Evolutionary conservation across 2,888 invertebrate genomes (phyloP), one percentile per base, ranked within the genome.

Genomic region (Dynastes hyllus): DNA sequence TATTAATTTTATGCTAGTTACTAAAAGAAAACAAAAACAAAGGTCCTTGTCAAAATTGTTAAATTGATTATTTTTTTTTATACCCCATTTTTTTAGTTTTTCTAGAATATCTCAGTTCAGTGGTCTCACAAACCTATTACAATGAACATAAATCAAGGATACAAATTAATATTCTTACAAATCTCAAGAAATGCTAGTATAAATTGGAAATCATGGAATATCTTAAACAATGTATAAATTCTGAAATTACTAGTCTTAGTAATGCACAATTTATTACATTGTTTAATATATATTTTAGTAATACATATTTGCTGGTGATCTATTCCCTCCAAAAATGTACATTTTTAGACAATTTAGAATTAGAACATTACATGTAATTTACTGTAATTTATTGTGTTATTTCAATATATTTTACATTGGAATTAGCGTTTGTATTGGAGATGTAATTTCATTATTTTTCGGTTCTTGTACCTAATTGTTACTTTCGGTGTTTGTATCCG

Each of bases 401-500:
- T 75, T 71, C 77, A 79, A 79, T 79, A 79, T 79, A 79, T 70
- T 79, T 79, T 79, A 79, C 79, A 76, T 79, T 55, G 55, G 29
- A 63, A 37, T 61, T 50, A 67, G 58, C 16, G 29, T 1, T 76
- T 78, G 11, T 75, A 16, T 55, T 37, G 32, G 5, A 37, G 3
- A 37, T 32, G 32, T 5, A 37, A 37, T 37, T 5, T 5, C 32
- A 0, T 5, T 5, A 5, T 37, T 37, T 22, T 22, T 22, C 22
- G 22, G 22, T 22, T 22, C 22, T 22, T 22, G 22, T 22, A 22
- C 22, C 22, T 22, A 22, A 22, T 22, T 22, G 0, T 1, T 22
- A 22, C 22, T 22, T 22, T 37, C 5, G 32, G 6, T 5, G 32
- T 37, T 37, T 37, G 5, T 5, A 37, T 37, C 1, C 32, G 32